phyloP scores from a whole-genome alignment of 2,888 invertebrate genomes.

The Drosophila emarginata region DNA sequence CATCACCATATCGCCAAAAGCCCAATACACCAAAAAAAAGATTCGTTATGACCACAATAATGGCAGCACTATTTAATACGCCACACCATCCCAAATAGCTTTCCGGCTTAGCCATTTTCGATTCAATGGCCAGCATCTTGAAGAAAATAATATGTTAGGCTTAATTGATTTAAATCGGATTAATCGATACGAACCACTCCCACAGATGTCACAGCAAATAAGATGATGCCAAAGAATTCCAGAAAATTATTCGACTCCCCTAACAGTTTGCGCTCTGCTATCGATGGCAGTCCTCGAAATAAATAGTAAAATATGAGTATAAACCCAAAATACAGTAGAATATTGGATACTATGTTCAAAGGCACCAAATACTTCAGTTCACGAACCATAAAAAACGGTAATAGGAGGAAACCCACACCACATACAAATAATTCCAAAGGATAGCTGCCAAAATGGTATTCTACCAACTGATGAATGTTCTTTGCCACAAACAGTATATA shows the following conservation, averaged over 20 bases:
- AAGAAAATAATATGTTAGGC: background rate
- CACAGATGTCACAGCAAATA: slow-evolving; percentile 93
- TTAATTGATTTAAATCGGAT: background rate
- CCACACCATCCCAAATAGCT: slow-evolving; percentile 94
- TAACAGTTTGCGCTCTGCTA: slow-evolving; percentile 80
- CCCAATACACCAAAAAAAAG: slow-evolving; percentile 94
- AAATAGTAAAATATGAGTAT: slow-evolving; percentile 87
- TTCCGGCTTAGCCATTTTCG: slow-evolving; percentile 94
- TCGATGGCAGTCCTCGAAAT: slow-evolving; percentile 85
- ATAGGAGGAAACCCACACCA: slow-evolving; percentile 85
- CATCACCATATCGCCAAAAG: slow-evolving; percentile 91
- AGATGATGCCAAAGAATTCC: slow-evolving; percentile 93
- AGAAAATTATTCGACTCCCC: slow-evolving; percentile 84
- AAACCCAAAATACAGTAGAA: slow-evolving; percentile 91
- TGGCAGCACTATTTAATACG: slow-evolving; percentile 93
- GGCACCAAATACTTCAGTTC: slow-evolving; percentile 93
- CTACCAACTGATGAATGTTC: slow-evolving; percentile 89
- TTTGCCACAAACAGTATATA: slow-evolving; percentile 95
- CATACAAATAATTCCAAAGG: slow-evolving; percentile 83
- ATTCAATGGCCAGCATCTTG: slow-evolving; percentile 96
- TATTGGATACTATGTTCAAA: slow-evolving; percentile 94
- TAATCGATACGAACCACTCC: slow-evolving; percentile 86
- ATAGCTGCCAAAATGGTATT: slow-evolving; percentile 80
- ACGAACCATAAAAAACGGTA: slow-evolving; percentile 87
- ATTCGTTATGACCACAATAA: slow-evolving; percentile 90